Conservation (phyloP, 2,113 vertebrate genomes). For the Tretioscincus oriximinensis region DNA sequence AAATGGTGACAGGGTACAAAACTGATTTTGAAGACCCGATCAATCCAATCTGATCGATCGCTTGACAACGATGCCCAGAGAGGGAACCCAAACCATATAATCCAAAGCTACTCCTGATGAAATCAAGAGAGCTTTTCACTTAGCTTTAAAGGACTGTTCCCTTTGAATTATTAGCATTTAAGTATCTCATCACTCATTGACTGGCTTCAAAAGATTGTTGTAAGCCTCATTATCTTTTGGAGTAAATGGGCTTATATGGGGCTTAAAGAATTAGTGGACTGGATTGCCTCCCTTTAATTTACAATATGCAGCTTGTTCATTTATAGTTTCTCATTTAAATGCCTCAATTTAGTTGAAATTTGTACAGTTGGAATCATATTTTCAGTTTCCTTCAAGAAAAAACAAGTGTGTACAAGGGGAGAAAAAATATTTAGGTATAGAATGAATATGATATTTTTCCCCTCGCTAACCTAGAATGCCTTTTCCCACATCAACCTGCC, state of each 20-base stretch:
- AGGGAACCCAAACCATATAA: too few species aligned
- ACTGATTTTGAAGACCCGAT: too few species aligned
- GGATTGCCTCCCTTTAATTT: not conserved
- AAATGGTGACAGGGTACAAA: too few species aligned
- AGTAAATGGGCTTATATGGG: not conserved
- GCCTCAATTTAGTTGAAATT: not conserved
- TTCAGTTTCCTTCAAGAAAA: not conserved
- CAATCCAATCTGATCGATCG: not conserved
- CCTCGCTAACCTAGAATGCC: too few species aligned
- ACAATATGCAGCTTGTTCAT: not conserved
- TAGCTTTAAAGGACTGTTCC: not conserved
- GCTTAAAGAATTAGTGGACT: not conserved
- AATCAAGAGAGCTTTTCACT: not conserved
- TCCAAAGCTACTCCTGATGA: not conserved
- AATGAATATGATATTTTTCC: too few species aligned
- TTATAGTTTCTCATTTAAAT: not conserved
- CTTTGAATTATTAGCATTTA: not conserved
- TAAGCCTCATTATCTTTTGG: conserved; percentile 4
- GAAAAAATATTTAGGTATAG: too few species aligned
- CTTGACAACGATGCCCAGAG: not conserved
- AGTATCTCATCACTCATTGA: not conserved
- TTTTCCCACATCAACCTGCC: too few species aligned
- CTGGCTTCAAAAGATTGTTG: not conserved
- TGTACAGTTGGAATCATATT: not conserved
- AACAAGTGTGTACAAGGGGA: not conserved